Evolutionary conservation across 1,140 invertebrate species (phyloP).

Genomic region (Ptiloglossa arizonensis): DNA sequence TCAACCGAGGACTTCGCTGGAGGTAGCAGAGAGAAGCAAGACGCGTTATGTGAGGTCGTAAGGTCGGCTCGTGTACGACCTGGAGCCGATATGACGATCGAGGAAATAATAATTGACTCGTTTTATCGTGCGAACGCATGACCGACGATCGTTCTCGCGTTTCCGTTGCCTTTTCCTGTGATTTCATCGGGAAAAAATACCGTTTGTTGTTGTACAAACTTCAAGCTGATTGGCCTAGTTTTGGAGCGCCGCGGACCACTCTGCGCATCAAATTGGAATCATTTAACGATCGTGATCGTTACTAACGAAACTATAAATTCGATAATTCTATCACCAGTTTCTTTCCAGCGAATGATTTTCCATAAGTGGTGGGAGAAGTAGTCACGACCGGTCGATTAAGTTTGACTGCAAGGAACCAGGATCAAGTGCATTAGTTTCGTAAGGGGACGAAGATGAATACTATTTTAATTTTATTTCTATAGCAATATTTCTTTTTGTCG

Average conservation of each 20-base stretch:
- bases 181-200: background rate
- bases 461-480: too few species aligned
- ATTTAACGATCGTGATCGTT: background rate
- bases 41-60: background rate
- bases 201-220: background rate
- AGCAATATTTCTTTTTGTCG: too few species aligned
- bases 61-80: constrained; percentile 31
- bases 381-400: background rate
- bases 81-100: constrained; percentile 15
- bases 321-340: too few species aligned
- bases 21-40: constrained; percentile 8
- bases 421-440: too few species aligned
- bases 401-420: too few species aligned
- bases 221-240: constrained; percentile 4
- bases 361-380: too few species aligned
- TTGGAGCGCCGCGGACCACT: background rate
- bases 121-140: constrained; percentile 7
- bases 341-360: too few species aligned
- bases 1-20: background rate
- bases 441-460: too few species aligned
- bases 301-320: background rate
- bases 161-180: background rate
- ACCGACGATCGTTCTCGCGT: background rate
- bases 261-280: background rate
- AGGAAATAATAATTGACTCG: constrained; percentile 23